Evolutionary conservation across 2,113 vertebrate species (phyloP), one percentile per base, ranked within the genome.

Genomic region (Triplophysa rosa): DNA sequence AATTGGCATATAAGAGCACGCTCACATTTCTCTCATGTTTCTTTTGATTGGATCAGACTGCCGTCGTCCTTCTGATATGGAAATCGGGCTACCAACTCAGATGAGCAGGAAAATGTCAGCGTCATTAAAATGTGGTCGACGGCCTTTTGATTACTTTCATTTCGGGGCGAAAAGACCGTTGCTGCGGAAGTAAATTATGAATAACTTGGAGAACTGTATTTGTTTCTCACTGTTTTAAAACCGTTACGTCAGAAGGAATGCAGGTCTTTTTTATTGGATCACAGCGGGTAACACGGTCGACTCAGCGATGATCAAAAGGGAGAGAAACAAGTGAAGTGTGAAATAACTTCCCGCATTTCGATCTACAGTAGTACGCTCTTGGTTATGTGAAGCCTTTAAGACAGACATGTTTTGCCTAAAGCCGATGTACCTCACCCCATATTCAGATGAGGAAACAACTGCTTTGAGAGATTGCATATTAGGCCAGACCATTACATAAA

Each of bases 41-140:
- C 83, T 86, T 91, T 91, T 91, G 89, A 91, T 87, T 87, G 87
- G 86, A 90, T 92, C 90, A 89, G 86, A 86, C 87, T 89, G 86
- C 89, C 87, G 84, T 85, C 85, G 88, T 86, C 84, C 86, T 87
- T 90, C 85, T 89, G 89, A 92, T 90, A 90, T 91, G 89, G 87
- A 91, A 92, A 91, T 90, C 45, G 77, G 84, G 87, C 75, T 82
- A 83, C 79, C 67, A 84, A 90, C 88, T 87, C 73, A 87, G 83
- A 89, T 80, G 82, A 78, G 86, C 77, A 1, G 67, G 49, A 67
- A 89, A 92, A 91, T 91, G 92, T 91, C 91, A 91, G 81, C 85
- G 83, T 88, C 87, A 88, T 90, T 89, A 89, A 87, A 88, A 82
- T 86, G 81, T 74, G 75, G 78, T 82, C 49, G 78, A 61, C 69